Conservation (phyloP, 1,140 invertebrate genomes). For the Atta cephalotes region DNA sequence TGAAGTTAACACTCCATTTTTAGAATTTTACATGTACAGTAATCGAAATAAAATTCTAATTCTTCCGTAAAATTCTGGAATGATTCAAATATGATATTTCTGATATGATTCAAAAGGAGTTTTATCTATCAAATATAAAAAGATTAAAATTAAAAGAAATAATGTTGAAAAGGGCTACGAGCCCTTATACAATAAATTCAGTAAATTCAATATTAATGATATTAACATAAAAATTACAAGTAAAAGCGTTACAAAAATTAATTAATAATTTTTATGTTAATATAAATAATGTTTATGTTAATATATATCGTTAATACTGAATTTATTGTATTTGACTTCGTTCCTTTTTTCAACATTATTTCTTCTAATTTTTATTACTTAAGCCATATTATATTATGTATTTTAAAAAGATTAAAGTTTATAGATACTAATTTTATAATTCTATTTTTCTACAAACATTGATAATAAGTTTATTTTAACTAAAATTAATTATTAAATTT, state of each 20-base stretch:
- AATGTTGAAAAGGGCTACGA: too few species aligned
- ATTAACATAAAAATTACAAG: too few species aligned
- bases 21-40: not conserved
- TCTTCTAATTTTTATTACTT: too few species aligned
- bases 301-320: too few species aligned
- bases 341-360: too few species aligned
- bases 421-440: not conserved
- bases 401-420: not conserved
- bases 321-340: too few species aligned
- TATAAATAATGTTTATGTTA: too few species aligned
- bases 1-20: not conserved
- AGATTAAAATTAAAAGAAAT: too few species aligned
- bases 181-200: too few species aligned
- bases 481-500: not conserved
- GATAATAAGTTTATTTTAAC: not conserved
- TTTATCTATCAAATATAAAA: not conserved
- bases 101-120: constrained; percentile 1
- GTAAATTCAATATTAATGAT: not conserved
- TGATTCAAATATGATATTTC: not conserved
- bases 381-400: too few species aligned
- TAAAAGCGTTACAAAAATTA: too few species aligned
- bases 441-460: not conserved
- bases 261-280: too few species aligned
- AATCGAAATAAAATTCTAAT: constrained; percentile 10
- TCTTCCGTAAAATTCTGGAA: not conserved